Percentiles rank a stretch among this genome's conserved stretches.
Conservation (phyloP, 2,888 invertebrate genomes). For the Harpalus rubripes region DNA sequence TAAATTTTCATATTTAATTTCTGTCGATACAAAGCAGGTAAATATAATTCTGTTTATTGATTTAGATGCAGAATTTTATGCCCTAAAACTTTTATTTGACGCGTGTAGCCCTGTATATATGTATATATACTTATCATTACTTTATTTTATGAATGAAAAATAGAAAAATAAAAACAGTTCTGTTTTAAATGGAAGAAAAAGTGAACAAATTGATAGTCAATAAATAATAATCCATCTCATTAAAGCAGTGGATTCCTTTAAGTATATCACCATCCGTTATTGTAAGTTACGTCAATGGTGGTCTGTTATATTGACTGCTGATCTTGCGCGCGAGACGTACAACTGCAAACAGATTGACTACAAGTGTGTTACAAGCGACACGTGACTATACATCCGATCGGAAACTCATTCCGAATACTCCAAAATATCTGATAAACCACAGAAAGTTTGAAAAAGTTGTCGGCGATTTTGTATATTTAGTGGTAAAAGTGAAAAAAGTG, state of each 20-base stretch:
- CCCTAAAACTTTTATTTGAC: no score
- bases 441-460: slow-evolving; percentile 3
- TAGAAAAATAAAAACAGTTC: no score
- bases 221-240: neutral
- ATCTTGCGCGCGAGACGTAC: slow-evolving; percentile 53
- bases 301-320: slow-evolving; percentile 54
- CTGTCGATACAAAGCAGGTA: no score
- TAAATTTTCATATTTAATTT: no score
- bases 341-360: slow-evolving; percentile 38
- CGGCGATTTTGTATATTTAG: neutral
- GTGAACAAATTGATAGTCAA: neutral
- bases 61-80: no score
- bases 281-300: slow-evolving; percentile 63
- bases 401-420: slow-evolving; percentile 4
- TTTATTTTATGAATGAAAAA: no score
- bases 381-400: slow-evolving; percentile 61
- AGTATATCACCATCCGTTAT: slow-evolving; percentile 60
- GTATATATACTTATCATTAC: no score
- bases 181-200: neutral
- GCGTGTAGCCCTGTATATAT: no score
- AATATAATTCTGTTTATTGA: no score
- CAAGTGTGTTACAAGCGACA: slow-evolving; percentile 56
- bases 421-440: slow-evolving; percentile 15
- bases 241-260: slow-evolving; percentile 41
- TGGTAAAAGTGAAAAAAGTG: slow-evolving; percentile 14